Evolutionary conservation across 2,888 invertebrate species (phyloP).

Genomic region (Spodoptera exigua): DNA sequence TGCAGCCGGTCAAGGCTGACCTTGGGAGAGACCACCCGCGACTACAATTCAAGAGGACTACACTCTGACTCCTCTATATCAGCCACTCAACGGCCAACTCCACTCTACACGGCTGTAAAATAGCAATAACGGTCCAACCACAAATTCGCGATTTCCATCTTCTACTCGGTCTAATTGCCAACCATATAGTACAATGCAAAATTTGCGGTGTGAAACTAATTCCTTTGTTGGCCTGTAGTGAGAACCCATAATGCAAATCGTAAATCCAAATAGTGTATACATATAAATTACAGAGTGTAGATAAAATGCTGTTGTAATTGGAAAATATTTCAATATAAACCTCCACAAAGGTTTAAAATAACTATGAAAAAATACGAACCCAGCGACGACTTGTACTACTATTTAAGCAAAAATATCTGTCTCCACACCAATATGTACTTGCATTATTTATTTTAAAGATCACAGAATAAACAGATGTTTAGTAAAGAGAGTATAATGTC

Average conservation of each 20-base stretch:
- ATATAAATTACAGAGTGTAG: too few relatives aligned
- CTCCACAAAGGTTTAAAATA: too few relatives aligned
- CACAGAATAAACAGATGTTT: too few relatives aligned
- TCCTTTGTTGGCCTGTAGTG: conserved; percentile 24
- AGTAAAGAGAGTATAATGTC: conserved; percentile 5
- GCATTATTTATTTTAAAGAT: too few relatives aligned
- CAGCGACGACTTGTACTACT: too few relatives aligned
- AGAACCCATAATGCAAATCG: conserved; percentile 19
- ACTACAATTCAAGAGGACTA: conserved; percentile 14
- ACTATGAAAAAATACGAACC: too few relatives aligned
- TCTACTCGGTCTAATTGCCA: conserved; percentile 5
- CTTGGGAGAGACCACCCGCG: conserved; percentile 62
- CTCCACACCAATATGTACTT: too few relatives aligned
- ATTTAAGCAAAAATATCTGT: too few relatives aligned
- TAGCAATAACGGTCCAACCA: conserved; percentile 10
- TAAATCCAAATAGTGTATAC: conserved; percentile 26
- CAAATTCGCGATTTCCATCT: conserved; percentile 5
- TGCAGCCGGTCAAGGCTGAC: conserved; percentile 60
- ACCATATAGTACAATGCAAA: conserved; percentile 12
- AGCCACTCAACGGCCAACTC: not conserved
- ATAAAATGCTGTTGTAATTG: too few relatives aligned
- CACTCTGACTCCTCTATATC: not conserved
- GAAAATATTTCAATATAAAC: too few relatives aligned
- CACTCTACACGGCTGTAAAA: not conserved
- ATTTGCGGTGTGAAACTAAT: conserved; percentile 35